These are phyloP conservation scores for Gryllus bimaculatus DNA, from an alignment of 1,140 invertebrate genomes.

Conservation along the genomic window DNA sequence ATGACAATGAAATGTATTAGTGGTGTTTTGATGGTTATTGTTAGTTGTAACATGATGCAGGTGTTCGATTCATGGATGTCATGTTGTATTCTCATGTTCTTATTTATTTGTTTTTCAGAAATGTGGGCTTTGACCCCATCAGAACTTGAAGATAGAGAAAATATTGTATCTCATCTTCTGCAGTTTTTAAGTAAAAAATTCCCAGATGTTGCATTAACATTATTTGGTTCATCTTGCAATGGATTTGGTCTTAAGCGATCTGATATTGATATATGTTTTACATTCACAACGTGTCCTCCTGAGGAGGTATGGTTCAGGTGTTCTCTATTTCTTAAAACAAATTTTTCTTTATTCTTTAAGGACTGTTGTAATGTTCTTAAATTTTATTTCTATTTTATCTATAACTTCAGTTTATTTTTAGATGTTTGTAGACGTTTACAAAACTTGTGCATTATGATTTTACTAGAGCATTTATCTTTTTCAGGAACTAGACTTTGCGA, in stretches of 20 bases:
- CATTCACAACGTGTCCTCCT: constrained; percentile 35
- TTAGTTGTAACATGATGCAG: too few species aligned
- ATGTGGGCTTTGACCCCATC: constrained; percentile 11
- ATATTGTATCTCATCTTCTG: constrained; percentile 34
- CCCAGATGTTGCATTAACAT: constrained; percentile 35
- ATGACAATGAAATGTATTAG: too few species aligned
- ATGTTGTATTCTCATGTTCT: too few species aligned
- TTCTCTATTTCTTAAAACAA: constrained; percentile 8
- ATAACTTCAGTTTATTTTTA: neutral
- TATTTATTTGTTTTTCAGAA: neutral
- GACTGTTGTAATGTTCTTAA: neutral
- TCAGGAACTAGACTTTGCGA: constrained; percentile 21
- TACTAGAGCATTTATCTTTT: neutral
- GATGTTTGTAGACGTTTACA: neutral
- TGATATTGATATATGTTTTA: constrained; percentile 53
- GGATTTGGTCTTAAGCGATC: constrained; percentile 50
- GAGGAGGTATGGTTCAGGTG: constrained; percentile 22
- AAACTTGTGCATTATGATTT: neutral
- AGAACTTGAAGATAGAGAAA: constrained; percentile 32
- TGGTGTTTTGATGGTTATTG: too few species aligned
- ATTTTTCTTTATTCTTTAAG: neutral
- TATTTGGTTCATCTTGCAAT: constrained; percentile 55
- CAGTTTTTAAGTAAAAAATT: constrained; percentile 31
- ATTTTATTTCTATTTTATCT: neutral
- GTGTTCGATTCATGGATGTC: too few species aligned